Evolutionary conservation across 2,888 invertebrate genomes (phyloP), one percentile per base, ranked within the genome.

Genomic region (Drosophila imparisetae): DNA sequence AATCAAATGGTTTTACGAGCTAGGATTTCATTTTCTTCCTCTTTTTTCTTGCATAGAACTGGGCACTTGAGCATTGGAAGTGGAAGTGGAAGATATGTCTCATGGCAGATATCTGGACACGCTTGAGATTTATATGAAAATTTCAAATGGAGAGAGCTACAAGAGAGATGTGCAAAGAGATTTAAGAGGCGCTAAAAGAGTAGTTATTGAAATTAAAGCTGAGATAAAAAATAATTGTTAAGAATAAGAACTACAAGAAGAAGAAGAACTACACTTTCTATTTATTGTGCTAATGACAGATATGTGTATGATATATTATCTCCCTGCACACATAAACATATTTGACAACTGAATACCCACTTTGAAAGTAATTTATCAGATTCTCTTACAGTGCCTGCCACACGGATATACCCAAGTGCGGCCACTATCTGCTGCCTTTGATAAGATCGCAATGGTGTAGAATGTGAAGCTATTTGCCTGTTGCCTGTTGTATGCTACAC

Each of bases 371-470:
- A 52, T 52, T 65, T 27, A 65, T 57, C 24, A 57, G 29, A 10
- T 34, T 5, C 34, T 49, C 27, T 45, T 42, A 6, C 42, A 13
- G 42, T 42, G 42, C 61, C 49, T 52, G 60, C 34, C 72, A 57
- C 21, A 49, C 38, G 50, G 24, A 29, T 50, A 57, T 42, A 34
- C 29, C 48, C 29, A 64, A 13, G 5, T 40, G 40, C 11, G 6
- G 34, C 27, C 29, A 18, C 53, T 63, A 72, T 57, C 57, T 59
- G 34, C 58, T 64, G 65, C 53, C 24, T 24, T 42, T 59, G 83
- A 83, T 83, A 80, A 80, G 83, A 83, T 82, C 82, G 74, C 64
- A 60, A 27, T 63, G 65, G 45, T 38, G 72, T 71, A 66, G 71
- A 73, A 75, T 77, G 55, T 65, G 70, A 40, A 68, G 29, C 29